Evolutionary conservation across 2,888 invertebrate species (phyloP).

Genomic region (Cotesia congregata): DNA sequence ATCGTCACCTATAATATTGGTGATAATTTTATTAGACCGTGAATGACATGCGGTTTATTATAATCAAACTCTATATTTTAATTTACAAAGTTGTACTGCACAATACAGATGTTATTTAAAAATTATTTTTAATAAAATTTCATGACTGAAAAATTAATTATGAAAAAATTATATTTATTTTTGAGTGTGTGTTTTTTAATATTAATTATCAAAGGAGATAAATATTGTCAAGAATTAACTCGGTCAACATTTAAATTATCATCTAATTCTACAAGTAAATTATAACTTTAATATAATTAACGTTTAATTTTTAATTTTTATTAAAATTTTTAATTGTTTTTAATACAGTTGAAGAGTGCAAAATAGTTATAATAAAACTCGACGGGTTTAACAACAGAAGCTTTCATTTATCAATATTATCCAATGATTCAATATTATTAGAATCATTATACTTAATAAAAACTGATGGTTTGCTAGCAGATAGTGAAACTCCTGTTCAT

Average conservation of each 20-base stretch:
- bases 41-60: background rate
- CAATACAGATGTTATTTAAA: background rate
- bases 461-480: background rate
- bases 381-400: background rate
- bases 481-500: background rate
- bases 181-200: no score
- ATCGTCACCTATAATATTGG: no score
- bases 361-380: background rate
- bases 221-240: no score
- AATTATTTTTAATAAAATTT: background rate
- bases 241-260: background rate
- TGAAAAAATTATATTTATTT: no score
- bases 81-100: background rate
- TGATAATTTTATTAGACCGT: background rate
- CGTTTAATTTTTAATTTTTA: background rate
- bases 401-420: background rate
- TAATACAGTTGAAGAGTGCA: background rate
- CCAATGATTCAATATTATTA: background rate
- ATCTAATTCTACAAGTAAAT: background rate
- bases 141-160: background rate
- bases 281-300: background rate
- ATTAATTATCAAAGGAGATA: no score
- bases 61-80: background rate
- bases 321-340: background rate
- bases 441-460: background rate